Base-by-base conservation (phyloP, 1,140 invertebrate species). In the Orius laevigatus region DNA sequence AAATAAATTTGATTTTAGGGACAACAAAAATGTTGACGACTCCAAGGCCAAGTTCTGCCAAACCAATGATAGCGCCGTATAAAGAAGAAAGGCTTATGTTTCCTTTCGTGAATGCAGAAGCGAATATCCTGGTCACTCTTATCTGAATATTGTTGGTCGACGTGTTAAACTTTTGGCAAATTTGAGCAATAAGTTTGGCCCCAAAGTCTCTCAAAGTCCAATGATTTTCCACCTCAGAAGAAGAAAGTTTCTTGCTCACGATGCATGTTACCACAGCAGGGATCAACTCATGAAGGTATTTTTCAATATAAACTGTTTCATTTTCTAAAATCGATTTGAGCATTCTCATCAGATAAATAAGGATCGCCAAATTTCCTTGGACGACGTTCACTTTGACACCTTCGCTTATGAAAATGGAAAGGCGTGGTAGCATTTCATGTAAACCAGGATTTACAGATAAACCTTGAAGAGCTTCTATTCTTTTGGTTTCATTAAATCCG, bases 331-430 rank as follows among this genome's bases (percentile, higher is more conserved):
- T 63, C 0, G 92, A 90, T 64, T 95, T 94, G 2, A 96, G 88
- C 91, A 98, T 98, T 57, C 95, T 70, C 94, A 99, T 98, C 1
- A 98, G 65, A 65, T 99, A 99, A 57, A 99, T 98, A 0, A 98
- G 73, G 36, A 99, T 70, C 0, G 95, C 95, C 42, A 99, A 70
- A 69, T 98, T 98, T 62, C 95, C 93, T 65, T 97, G 92, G 0
- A 97, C 93, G 8, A 98, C 90, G 71, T 98, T 98, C 0, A 97
- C 89, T 64, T 90, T 79, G 8, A 98, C 95, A 56, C 95, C 94
- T 69, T 98, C 94, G 0, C 89, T 86, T 57, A 99, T 97, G 61
- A 98, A 97, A 2, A 90, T 93, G 59, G 91, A 95, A 75, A 99
- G 87, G 55, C 93, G 75, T 1, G 95, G 94, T 35, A 99, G 63